Conservation (phyloP, 2,888 invertebrate species). For the Erpobdella octoculata region DNA sequence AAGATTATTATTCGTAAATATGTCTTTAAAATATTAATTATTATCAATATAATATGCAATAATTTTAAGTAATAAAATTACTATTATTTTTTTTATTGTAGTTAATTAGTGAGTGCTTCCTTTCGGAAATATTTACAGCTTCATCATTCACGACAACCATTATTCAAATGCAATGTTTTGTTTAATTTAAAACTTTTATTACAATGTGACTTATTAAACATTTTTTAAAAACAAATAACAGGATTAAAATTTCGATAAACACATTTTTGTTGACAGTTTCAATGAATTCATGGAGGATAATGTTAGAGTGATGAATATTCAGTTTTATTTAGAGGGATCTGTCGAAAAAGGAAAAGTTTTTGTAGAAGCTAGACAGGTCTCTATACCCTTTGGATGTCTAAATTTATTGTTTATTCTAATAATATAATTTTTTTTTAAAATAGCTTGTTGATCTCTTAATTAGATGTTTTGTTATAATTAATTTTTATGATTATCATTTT, state of each 20-base stretch:
- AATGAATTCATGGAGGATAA: neutral
- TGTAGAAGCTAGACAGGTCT: conserved; percentile 12
- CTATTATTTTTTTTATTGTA: no score
- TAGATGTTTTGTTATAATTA: neutral
- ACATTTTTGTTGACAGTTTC: no score
- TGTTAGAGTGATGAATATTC: conserved; percentile 11
- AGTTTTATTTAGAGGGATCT: conserved; percentile 16
- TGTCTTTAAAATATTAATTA: neutral
- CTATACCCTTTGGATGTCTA: neutral
- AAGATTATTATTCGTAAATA: neutral
- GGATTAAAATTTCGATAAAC: no score
- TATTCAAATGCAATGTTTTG: no score
- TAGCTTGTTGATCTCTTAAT: neutral
- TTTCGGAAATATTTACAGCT: no score
- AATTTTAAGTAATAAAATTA: neutral
- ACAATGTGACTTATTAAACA: no score
- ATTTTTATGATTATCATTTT: neutral
- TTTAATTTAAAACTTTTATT: no score
- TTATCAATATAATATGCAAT: neutral
- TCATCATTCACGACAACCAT: no score
- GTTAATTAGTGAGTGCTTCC: no score
- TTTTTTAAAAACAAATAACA: no score
- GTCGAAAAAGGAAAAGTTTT: conserved; percentile 13
- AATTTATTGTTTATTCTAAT: no score
- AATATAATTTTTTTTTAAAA: no score